Evolutionary conservation across 2,888 invertebrate genomes (phyloP), one percentile per base, ranked within the genome.

Genomic region (Ptilodon capucinus): DNA sequence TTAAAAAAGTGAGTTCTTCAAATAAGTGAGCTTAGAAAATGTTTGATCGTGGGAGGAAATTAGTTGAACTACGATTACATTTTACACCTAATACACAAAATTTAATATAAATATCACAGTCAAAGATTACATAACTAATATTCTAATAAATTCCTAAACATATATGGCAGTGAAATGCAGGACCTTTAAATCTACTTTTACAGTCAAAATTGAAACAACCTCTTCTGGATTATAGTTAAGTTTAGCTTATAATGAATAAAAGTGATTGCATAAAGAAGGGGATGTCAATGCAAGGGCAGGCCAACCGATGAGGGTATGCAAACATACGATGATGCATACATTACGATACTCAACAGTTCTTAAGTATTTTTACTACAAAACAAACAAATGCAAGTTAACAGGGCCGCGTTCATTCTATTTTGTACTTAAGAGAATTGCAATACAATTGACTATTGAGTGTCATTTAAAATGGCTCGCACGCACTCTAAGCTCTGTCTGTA

Each of bases 91-190:
- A 84, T 86, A 87, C 87, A 87, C 83, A 81, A 86, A n/a, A 84
- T 88, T 81, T 87, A 87, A 86, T 81, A 89, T 89, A 89, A 90
- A 88, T 91, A 91, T 91, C 90, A 91, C 90, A 91, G 90, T 89
- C 89, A 85, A 87, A 86, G 81, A 84, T 89, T 86, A 87, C 76
- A 86, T 71, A 86, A 84, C 89, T 90, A 89, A 87, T 71, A 63
- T 69, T 71, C 74, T 83, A 84, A 66, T 74, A 77, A n/a, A 71
- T 54, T 72, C 48, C 84, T 86, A 87, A 77, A 74, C 68, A 69
- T 81, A 80, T 81, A 86, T 86, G 90, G 89, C 90, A 91, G 88
- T 89, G 83, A 83, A 79, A 84, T 81, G 78, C 78, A 76, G 75
- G 74, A 74, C 70, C 72, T 68, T 71, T 66, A 56, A 65, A 60